Evolutionary conservation across 2,113 vertebrate genomes (phyloP).

Genomic region (Bucco capensis): DNA sequence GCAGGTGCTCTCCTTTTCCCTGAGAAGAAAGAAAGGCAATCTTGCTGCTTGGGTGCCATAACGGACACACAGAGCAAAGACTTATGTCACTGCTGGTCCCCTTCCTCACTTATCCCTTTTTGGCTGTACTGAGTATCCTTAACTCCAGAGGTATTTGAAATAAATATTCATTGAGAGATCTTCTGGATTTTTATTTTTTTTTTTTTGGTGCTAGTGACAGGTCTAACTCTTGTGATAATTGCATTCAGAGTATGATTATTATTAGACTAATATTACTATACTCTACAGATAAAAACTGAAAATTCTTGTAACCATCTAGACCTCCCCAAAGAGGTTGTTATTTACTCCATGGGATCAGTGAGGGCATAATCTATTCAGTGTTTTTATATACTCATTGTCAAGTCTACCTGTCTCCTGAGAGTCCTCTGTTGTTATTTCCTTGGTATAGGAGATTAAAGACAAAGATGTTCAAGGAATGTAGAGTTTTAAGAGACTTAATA

Average conservation of each 20-base stretch:
- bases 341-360: background rate
- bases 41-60: background rate
- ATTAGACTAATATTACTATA: fast-evolving
- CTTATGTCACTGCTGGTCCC: background rate
- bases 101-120: background rate
- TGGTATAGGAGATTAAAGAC: background rate
- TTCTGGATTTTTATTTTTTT: too few relatives aligned
- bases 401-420: background rate
- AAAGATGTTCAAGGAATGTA: background rate
- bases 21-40: background rate
- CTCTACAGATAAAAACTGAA: background rate
- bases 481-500: too few relatives aligned
- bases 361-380: background rate
- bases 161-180: background rate
- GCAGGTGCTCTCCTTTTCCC: background rate
- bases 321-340: background rate
- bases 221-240: background rate
- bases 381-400: background rate
- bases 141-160: background rate
- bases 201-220: background rate
- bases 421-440: background rate
- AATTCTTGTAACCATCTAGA: background rate
- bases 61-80: background rate
- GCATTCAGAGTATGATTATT: background rate
- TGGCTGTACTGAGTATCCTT: background rate